Conservation (phyloP, 1,140 invertebrate species). For the Neocloeon triangulifer region DNA sequence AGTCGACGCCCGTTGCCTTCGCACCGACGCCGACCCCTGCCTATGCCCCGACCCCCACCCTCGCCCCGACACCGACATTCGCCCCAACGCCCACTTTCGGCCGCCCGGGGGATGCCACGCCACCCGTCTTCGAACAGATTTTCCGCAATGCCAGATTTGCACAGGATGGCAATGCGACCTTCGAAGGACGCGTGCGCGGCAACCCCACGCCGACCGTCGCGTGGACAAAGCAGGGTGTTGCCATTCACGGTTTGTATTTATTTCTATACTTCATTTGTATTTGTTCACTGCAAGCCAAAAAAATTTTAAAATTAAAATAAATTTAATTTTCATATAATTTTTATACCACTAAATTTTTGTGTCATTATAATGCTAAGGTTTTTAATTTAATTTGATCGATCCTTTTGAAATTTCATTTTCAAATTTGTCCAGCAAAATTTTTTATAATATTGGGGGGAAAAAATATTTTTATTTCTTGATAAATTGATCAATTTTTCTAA, state of each 20-base stretch:
- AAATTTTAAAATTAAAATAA: background rate
- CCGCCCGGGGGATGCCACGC: slow-evolving; percentile 43
- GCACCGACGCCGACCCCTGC: slow-evolving; percentile 7
- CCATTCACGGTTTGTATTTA: slow-evolving; percentile 29
- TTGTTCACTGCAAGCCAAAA: background rate
- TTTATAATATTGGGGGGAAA: too few species aligned
- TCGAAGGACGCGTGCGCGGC: slow-evolving; percentile 75
- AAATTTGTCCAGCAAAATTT: background rate
- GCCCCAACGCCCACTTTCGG: too few species aligned
- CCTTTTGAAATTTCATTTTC: slow-evolving; percentile 1
- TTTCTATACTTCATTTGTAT: background rate
- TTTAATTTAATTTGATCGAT: too few species aligned
- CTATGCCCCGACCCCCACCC: slow-evolving; percentile 5
- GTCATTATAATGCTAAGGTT: too few species aligned
- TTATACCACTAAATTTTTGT: too few species aligned
- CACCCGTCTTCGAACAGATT: slow-evolving; percentile 80
- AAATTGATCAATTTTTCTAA: too few species aligned
- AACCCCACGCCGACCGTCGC: slow-evolving; percentile 82
- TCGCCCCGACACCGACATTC: slow-evolving; percentile 6
- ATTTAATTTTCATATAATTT: background rate
- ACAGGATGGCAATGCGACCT: slow-evolving; percentile 75
- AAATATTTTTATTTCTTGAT: too few species aligned
- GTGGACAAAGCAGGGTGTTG: slow-evolving; percentile 78
- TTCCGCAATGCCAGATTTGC: slow-evolving; percentile 83
- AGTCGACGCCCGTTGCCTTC: too few species aligned